These are phyloP conservation scores for Corydoras sp. DNA, from an alignment of 2,113 vertebrate species.

Conservation along the genomic window DNA sequence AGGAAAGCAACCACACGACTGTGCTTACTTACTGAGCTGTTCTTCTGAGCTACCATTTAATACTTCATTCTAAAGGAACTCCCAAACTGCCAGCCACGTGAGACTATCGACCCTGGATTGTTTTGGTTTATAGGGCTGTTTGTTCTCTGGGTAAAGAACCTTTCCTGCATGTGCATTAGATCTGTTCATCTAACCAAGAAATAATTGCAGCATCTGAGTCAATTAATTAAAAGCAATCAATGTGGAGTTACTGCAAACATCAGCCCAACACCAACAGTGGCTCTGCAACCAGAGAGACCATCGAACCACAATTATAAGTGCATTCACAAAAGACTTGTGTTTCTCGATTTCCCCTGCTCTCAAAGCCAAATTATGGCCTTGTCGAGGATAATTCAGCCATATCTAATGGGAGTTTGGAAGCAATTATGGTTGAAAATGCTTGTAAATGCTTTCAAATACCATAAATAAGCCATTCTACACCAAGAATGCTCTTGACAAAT, in stretches of 20 bases:
- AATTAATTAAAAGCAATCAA: constrained; percentile 29
- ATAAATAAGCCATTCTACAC: background rate
- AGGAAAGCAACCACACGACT: background rate
- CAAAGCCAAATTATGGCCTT: constrained; percentile 2
- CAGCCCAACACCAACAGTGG: background rate
- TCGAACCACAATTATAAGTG: background rate
- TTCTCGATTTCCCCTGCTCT: background rate
- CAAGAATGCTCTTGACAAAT: background rate
- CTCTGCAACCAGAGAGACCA: constrained; percentile 1
- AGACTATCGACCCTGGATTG: constrained; percentile 22
- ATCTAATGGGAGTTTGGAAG: background rate
- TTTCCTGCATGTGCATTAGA: constrained; percentile 13
- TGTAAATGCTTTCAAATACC: background rate
- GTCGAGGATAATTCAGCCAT: background rate
- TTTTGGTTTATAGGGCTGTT: constrained; percentile 17
- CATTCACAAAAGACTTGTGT: background rate
- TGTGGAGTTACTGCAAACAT: constrained; percentile 1
- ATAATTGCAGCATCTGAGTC: constrained; percentile 26
- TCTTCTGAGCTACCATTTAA: background rate
- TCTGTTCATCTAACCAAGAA: constrained; percentile 28
- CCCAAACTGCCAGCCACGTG: background rate
- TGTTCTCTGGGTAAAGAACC: constrained; percentile 13
- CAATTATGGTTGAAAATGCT: background rate
- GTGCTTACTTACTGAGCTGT: background rate
- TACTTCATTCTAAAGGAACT: constrained; percentile 11